phyloP scores from a whole-genome alignment of 2,888 invertebrate genomes.

The Agrochola circellaris region DNA sequence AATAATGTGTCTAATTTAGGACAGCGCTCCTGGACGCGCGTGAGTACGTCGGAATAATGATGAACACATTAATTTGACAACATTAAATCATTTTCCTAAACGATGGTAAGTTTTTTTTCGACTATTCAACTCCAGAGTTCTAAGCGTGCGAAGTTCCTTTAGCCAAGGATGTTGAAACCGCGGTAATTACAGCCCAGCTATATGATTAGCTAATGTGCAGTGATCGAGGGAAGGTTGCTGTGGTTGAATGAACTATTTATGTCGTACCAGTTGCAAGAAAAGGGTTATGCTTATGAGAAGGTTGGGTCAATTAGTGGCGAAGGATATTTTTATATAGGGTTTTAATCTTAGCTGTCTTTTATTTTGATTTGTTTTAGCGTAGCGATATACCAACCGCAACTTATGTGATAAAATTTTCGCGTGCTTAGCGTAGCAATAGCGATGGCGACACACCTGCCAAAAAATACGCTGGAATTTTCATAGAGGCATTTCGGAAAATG shows the following conservation, averaged over 20 bases:
- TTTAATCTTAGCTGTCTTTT: not conserved
- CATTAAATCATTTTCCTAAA: too few species aligned
- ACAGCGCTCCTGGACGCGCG: too few species aligned
- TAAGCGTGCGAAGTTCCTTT: not conserved
- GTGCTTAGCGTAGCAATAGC: not conserved
- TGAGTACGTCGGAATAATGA: too few species aligned
- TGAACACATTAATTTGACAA: too few species aligned
- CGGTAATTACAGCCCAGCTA: conserved; percentile 5
- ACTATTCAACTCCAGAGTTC: not conserved
- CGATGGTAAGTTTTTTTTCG: not conserved
- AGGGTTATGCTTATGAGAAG: not conserved
- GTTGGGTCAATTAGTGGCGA: not conserved
- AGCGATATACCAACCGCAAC: not conserved
- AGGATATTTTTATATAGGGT: not conserved
- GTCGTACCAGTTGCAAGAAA: conserved; percentile 21
- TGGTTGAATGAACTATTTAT: conserved; percentile 43
- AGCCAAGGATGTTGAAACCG: not conserved
- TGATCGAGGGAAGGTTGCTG: conserved; percentile 16
- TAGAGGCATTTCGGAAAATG: not conserved
- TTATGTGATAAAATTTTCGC: not conserved
- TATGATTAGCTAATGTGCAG: conserved; percentile 11
- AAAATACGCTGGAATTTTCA: not conserved
- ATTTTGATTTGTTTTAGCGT: not conserved
- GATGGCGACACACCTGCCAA: not conserved
- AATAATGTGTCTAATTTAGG: too few species aligned